Evolutionary conservation across 92 coral and sea anemone genomes (phyloP), one percentile per base, ranked within the genome.

Genomic region (Umimayanthus kanabou): DNA sequence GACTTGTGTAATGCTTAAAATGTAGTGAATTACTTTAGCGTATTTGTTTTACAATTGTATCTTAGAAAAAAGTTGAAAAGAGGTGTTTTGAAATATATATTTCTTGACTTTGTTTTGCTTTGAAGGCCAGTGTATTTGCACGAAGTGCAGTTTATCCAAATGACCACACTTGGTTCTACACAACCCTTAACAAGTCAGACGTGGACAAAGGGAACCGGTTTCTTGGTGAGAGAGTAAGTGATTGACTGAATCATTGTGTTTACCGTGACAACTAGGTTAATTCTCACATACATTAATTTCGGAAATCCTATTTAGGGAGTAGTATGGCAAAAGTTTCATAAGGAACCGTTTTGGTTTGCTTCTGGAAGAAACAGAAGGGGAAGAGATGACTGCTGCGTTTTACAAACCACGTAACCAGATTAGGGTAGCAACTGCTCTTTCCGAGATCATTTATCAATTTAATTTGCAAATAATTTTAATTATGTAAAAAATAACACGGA

Each of bases 121-220:
- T 86, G 18, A 75, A 94, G 98, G 82, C 93, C 29, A 80, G 73
- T 33, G 37, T 33, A 26, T 45, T 45, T 66, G 37, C 39, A 49
- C 85, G 49, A 66, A 75, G 85, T 9, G 83, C 78, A 26, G 94
- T 94, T 33, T 93, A 87, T 45, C 98, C 98, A 6, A 87, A 91
- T 33, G 98, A 94, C 53, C 85, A 87, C 43, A 89, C 98, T 22
- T 88, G 87, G 80, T 66, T 88, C 26, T 81, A 91, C 88, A 91
- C 88, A 83, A 88, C 94, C 39, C 85, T 80, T 43, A 88, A 89
- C 58, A 80, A 83, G 25, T 26, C 66, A 9, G 87, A 83, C 30
- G 87, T 83, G 23, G 87, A 83, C 40, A 70, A 83, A 83, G 87
- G 87, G 18, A 83, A 83, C 71, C 87, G 65, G 26, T 45, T 45